These are phyloP conservation scores for Cyprinus carpio DNA, from an alignment of 2,113 vertebrate species.

Conservation along the genomic window DNA sequence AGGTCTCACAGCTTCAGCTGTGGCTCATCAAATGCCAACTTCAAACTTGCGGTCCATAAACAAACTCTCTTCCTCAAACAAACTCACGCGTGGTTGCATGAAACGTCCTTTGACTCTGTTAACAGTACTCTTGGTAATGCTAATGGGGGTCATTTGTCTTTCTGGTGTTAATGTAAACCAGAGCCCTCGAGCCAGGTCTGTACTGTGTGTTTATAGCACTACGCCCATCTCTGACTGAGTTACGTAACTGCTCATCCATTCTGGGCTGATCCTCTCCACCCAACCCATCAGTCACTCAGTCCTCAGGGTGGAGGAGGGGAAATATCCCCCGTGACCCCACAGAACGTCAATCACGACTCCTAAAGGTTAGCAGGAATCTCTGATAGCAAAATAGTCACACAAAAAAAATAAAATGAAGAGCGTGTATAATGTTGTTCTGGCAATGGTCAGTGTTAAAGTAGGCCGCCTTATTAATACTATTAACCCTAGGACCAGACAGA, in stretches of 20 bases:
- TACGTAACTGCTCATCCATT: constrained; percentile 63
- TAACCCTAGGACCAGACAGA: constrained; percentile 35
- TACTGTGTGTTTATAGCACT: constrained; percentile 4
- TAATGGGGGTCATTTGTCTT: constrained; percentile 31
- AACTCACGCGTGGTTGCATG: background rate
- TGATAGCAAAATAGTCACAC: background rate
- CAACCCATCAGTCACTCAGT: constrained; percentile 52
- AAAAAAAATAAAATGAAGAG: constrained; percentile 1
- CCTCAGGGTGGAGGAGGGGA: constrained; percentile 23
- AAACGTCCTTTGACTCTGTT: background rate
- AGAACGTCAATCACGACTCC: background rate
- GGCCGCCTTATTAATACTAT: constrained; percentile 33
- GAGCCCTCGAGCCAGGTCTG: background rate
- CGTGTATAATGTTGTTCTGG: background rate
- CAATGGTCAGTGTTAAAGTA: background rate
- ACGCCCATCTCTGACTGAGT: constrained; percentile 62
- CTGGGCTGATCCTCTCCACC: constrained; percentile 54
- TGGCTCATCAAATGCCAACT: background rate
- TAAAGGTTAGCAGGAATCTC: background rate
- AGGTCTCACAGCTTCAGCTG: background rate
- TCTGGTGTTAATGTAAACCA: constrained; percentile 16
- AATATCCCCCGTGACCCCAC: background rate
- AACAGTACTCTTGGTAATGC: background rate
- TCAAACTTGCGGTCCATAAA: background rate
- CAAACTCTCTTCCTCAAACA: constrained; percentile 1